Evolutionary conservation across 2,888 invertebrate genomes (phyloP), one percentile per base, ranked within the genome.

Genomic region (Xiphydria camelus): DNA sequence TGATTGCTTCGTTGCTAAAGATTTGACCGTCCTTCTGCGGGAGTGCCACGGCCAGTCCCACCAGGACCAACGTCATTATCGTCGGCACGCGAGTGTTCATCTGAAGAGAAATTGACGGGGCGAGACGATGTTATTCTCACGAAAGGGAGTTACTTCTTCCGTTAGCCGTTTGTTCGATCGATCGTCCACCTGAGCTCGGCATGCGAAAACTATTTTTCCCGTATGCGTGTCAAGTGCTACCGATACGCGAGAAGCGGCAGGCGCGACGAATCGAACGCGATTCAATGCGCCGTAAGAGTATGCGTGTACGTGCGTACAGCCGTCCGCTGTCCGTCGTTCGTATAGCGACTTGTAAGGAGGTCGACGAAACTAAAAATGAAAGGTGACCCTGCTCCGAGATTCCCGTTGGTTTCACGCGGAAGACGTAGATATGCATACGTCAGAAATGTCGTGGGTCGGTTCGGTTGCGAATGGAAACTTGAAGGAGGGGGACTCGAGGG

Each of bases 1-100:
- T 83, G 74, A 92, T 91, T 39, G 91, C 92, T 71, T 92, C 91
- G 67, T 88, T 87, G 64, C 89, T 87, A 78, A 89, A 91, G 47
- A 86, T 85, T 32, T 87, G 86, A 0, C 92, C 92, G 70, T 91
- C 91, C 59, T 89, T 85, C 70, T 85, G 85, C 2, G 88, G 88
- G 41, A 79, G 82, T 12, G 84, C 84, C 9, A 76, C 66, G 36
- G 73, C 80, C 31, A 78, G 67, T 45, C 80, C 80, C 61, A 82
- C 76, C 55, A 80, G 59, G 53, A 78, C 75, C 61, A 81, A 59
- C 51, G 79, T 50, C 64, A 76, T 76, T 57, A 78, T 70, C 50
- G 77, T 66, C 37, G 53, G 40, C 31, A 68, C 47, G 44, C 58
- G 51, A 37, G 52, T 53, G 54, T 70, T 76, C 77, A 76, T 77